These are phyloP conservation scores for Galerucella pusilla DNA, from an alignment of 2,888 invertebrate genomes.

Conservation along the genomic window DNA sequence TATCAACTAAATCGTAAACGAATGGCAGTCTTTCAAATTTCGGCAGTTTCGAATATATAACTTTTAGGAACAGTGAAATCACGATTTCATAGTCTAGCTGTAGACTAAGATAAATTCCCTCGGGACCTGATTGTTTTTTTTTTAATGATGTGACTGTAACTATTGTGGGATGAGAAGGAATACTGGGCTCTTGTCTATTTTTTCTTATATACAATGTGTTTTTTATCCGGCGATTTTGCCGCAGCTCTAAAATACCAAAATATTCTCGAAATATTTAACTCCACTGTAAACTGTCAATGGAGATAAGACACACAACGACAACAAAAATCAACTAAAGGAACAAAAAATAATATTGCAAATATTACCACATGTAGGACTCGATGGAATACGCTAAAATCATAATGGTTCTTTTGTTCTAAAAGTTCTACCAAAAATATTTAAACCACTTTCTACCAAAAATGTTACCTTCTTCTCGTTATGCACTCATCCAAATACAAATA, in stretches of 20 bases:
- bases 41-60: conserved; percentile 65
- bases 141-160: conserved; percentile 52
- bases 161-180: conserved; percentile 64
- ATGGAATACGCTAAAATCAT: conserved; percentile 27
- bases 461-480: too few relatives aligned
- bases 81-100: conserved; percentile 60
- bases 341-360: conserved; percentile 18
- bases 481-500: too few relatives aligned
- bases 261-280: conserved; percentile 45
- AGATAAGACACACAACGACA: conserved; percentile 27
- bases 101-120: conserved; percentile 59
- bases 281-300: conserved; percentile 57
- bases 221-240: conserved; percentile 39
- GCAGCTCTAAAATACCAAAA: conserved; percentile 42
- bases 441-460: too few relatives aligned
- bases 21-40: conserved; percentile 66
- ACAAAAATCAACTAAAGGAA: conserved; percentile 43
- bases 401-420: neutral
- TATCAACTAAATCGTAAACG: conserved; percentile 58
- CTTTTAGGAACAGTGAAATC: conserved; percentile 65
- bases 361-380: too few relatives aligned
- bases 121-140: conserved; percentile 54
- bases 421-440: neutral
- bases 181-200: conserved; percentile 53
- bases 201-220: conserved; percentile 56